Evolutionary conservation across 2,888 invertebrate genomes (phyloP).

Genomic region (Microplitis manilae): DNA sequence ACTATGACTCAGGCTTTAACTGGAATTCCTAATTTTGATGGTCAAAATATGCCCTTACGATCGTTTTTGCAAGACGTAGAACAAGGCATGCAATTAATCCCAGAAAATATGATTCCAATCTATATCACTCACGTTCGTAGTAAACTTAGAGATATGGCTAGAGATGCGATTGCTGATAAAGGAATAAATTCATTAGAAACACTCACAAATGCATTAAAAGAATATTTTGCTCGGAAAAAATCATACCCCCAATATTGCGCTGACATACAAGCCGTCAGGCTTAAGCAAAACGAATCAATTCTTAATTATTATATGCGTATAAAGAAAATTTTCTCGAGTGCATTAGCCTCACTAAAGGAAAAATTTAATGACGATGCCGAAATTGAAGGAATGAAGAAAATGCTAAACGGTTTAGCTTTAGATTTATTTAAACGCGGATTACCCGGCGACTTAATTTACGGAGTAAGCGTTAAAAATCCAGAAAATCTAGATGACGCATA

Average conservation of each 20-base stretch:
- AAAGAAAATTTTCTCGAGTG: slow-evolving; percentile 17
- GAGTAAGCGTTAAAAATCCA: slow-evolving; percentile 31
- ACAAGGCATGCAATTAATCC: slow-evolving; percentile 15
- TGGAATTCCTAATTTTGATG: slow-evolving; percentile 32
- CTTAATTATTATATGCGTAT: slow-evolving; percentile 24
- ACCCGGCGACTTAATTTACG: slow-evolving; percentile 41
- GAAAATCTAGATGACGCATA: slow-evolving; percentile 6
- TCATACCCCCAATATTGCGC: slow-evolving; percentile 37
- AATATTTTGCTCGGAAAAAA: slow-evolving; percentile 5
- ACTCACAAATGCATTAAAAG: slow-evolving; percentile 18
- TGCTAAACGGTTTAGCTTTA: slow-evolving; percentile 41
- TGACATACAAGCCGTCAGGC: slow-evolving; percentile 36
- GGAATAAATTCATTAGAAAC: not conserved
- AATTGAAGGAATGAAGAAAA: slow-evolving; percentile 19
- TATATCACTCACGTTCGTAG: slow-evolving; percentile 26
- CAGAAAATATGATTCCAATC: slow-evolving; percentile 8
- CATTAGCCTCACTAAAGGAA: slow-evolving; percentile 3
- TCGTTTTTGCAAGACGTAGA: slow-evolving; percentile 38
- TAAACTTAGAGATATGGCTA: slow-evolving; percentile 19
- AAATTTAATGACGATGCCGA: not conserved
- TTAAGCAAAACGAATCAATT: slow-evolving; percentile 35
- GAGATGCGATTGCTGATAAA: slow-evolving; percentile 38
- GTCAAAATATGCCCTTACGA: slow-evolving; percentile 32
- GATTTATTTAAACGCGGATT: slow-evolving; percentile 39
- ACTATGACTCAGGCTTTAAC: slow-evolving; percentile 25